Conservation (phyloP, 2,888 invertebrate species). For the Dioctria linearis region DNA sequence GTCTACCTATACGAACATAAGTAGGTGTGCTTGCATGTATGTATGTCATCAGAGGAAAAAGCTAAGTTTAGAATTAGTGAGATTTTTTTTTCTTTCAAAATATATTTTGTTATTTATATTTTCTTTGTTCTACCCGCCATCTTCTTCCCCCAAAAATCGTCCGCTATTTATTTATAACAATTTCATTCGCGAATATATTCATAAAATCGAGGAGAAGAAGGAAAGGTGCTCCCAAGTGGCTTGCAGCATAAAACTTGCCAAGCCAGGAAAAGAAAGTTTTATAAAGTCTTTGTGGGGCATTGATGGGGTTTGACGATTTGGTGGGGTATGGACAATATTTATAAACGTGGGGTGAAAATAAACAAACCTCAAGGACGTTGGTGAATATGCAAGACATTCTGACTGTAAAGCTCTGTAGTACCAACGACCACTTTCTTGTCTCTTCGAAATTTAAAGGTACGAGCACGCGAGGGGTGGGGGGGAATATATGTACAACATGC, state of each 20-base stretch:
- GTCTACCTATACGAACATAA: neutral
- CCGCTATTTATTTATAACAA: conserved; percentile 27
- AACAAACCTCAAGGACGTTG: conserved; percentile 37
- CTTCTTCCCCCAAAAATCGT: neutral
- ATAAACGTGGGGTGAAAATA: conserved; percentile 32
- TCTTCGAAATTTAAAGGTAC: neutral
- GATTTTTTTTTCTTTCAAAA: too few species aligned
- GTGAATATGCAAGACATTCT: conserved; percentile 28
- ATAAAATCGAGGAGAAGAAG: conserved; percentile 17
- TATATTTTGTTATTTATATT: too few species aligned
- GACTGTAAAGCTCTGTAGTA: conserved; percentile 13
- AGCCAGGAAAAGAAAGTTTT: conserved; percentile 26
- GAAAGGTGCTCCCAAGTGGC: conserved; percentile 13
- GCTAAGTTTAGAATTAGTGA: neutral
- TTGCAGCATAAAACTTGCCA: neutral
- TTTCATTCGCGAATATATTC: conserved; percentile 35
- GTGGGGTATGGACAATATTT: neutral
- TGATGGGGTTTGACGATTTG: neutral
- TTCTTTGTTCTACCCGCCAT: conserved; percentile 9
- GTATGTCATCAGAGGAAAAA: neutral
- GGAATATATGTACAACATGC: neutral
- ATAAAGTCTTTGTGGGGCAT: neutral
- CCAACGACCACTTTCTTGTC: conserved; percentile 6
- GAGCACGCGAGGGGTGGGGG: neutral
- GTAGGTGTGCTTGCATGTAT: too few species aligned